phyloP scores from a whole-genome alignment of 2,113 vertebrate genomes.

The Calidris pygmaea region DNA sequence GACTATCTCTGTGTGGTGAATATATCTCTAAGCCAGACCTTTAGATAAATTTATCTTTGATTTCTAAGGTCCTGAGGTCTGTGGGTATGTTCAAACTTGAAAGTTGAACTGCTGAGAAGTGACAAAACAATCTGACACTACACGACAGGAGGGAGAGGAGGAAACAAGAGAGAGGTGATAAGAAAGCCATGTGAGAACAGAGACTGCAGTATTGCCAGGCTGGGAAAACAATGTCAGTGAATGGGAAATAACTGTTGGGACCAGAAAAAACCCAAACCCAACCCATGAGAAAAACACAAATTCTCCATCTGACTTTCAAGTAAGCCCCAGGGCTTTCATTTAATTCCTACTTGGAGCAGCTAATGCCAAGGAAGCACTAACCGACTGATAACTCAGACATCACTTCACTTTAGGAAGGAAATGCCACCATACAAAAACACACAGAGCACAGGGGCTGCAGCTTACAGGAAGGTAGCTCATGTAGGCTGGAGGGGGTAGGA shows the following conservation, averaged over 20 bases:
- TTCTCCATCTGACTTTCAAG: not conserved
- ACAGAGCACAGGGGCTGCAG: not conserved
- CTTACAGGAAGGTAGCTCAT: not conserved
- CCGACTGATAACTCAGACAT: not conserved
- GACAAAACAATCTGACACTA: not conserved
- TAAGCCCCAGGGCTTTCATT: not conserved
- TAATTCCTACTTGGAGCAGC: not conserved
- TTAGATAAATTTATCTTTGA: too few species aligned
- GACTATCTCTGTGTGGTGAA: not conserved
- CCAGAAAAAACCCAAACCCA: too few species aligned
- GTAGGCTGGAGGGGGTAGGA: not conserved
- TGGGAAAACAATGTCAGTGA: not conserved
- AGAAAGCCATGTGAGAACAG: not conserved
- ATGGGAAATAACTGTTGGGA: not conserved
- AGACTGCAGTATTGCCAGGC: not conserved
- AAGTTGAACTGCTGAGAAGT: not conserved
- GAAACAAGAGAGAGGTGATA: not conserved
- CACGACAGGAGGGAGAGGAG: not conserved
- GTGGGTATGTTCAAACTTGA: not conserved
- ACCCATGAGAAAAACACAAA: not conserved
- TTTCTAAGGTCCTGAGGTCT: not conserved
- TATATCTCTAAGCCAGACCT: not conserved
- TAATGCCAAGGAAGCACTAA: not conserved
- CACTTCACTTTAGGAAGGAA: not conserved
- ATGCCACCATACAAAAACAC: fast-evolving